These are phyloP conservation scores for Corvus hawaiiensis DNA, from an alignment of 2,113 vertebrate genomes.

Conservation along the genomic window DNA sequence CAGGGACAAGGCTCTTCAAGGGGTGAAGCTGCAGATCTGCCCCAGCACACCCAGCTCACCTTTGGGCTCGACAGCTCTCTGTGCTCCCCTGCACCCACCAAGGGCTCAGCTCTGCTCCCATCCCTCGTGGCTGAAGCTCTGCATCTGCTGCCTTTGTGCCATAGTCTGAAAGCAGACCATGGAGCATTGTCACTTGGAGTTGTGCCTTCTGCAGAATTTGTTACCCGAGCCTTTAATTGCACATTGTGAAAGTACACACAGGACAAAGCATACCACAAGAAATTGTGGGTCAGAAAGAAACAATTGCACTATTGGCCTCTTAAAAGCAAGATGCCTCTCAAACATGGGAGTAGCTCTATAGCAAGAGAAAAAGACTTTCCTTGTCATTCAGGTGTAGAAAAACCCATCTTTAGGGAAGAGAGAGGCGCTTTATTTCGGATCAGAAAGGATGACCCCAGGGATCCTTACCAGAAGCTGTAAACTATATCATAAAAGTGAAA, in stretches of 20 bases:
- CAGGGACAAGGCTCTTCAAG: background rate
- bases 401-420: background rate
- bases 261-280: background rate
- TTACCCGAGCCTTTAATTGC: background rate
- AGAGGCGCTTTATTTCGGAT: background rate
- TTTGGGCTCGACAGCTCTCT: rapidly evolving
- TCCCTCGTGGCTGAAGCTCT: background rate
- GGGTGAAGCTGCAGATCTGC: background rate
- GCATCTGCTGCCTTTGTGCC: background rate
- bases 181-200: background rate
- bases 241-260: background rate
- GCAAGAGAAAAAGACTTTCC: background rate
- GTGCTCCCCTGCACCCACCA: too few relatives aligned
- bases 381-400: background rate
- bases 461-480: constrained; percentile 6
- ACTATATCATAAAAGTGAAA: background rate
- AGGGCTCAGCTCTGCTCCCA: background rate
- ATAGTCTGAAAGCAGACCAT: background rate
- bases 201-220: background rate
- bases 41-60: background rate
- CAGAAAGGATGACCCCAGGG: constrained; percentile 1
- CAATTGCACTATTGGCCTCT: background rate
- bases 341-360: background rate
- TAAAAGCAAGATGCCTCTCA: background rate
- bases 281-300: background rate